Conservation (phyloP, 2,797 vertebrate species). For the Babyrousa celebensis region DNA sequence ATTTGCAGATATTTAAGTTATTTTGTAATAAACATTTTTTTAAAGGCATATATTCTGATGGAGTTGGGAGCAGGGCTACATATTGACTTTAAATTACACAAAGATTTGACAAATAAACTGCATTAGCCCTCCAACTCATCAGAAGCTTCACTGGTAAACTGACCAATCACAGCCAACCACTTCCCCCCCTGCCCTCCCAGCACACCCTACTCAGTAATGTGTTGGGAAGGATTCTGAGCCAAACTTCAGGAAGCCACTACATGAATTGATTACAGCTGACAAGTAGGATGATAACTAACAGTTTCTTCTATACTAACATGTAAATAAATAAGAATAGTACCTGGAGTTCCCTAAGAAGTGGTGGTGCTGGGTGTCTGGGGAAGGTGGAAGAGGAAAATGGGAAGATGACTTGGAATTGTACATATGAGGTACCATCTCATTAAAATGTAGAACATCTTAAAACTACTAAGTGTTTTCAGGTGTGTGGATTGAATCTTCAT, state of each 20-base stretch:
- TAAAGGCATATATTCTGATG: background rate
- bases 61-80: background rate
- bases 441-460: background rate
- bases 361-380: background rate
- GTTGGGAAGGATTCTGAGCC: background rate
- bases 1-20: background rate
- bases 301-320: background rate
- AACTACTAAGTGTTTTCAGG: background rate
- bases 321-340: background rate
- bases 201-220: fast-evolving
- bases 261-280: background rate
- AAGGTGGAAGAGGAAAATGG: background rate
- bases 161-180: background rate
- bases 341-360: background rate
- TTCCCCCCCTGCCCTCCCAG: background rate
- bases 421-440: background rate
- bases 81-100: background rate
- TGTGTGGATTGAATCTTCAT: background rate
- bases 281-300: background rate
- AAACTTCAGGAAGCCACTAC: background rate
- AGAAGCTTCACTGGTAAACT: background rate
- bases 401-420: background rate
- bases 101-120: background rate
- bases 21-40: background rate
- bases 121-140: no score